Conservation (phyloP, 64 coral and sea anemone species). For the Catalaphyllia jardinei region DNA sequence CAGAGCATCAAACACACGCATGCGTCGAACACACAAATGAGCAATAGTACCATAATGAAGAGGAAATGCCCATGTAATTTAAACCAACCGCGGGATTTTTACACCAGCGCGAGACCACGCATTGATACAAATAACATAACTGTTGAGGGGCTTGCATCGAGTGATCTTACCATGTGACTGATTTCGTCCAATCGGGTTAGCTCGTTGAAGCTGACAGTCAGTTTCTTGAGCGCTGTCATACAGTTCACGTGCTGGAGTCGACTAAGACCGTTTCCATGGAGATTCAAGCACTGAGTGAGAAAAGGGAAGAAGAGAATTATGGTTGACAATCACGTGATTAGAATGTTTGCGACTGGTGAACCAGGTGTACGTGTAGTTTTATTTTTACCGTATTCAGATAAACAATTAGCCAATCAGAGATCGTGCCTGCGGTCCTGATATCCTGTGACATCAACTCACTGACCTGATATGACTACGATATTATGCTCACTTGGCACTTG, state of each 20-base stretch:
- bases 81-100: too few species aligned
- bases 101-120: background rate
- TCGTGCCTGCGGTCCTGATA: too few species aligned
- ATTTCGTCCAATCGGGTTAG: slow-evolving; percentile 88
- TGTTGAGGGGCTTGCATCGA: background rate
- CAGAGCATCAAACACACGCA: too few species aligned
- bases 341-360: too few species aligned
- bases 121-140: background rate
- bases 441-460: too few species aligned
- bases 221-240: slow-evolving; percentile 67
- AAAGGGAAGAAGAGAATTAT: background rate
- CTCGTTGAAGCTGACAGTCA: slow-evolving; percentile 91
- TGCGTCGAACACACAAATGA: background rate
- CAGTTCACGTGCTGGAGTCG: slow-evolving; percentile 80
- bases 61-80: too few species aligned
- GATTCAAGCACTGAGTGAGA: slow-evolving; percentile 61
- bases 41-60: background rate
- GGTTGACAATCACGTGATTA: too few species aligned
- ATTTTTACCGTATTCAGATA: too few species aligned
- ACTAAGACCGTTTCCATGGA: slow-evolving; percentile 85
- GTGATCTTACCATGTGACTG: slow-evolving; percentile 75
- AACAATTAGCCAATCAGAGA: too few species aligned
- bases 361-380: too few species aligned
- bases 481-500: too few species aligned
- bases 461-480: too few species aligned